A percentile compares a stretch with the other conserved stretches of the same genome.
phyloP scores from a whole-genome alignment of 2,797 vertebrate genomes.

The Avahi laniger region DNA sequence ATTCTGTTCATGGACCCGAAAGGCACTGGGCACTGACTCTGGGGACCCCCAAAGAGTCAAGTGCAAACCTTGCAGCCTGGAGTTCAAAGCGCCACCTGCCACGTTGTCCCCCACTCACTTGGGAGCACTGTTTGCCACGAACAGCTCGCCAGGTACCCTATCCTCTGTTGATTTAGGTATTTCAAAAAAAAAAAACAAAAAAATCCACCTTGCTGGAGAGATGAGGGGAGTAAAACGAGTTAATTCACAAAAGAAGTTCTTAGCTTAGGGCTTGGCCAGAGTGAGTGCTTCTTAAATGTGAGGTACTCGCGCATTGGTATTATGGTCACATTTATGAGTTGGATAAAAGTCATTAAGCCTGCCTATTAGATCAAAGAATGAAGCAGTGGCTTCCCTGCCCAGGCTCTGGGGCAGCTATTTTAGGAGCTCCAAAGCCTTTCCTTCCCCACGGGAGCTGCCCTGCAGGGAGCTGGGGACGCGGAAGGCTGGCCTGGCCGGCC shows the following conservation, averaged over 20 bases:
- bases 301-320: not conserved
- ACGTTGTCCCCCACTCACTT: fast-evolving
- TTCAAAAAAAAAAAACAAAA: not conserved
- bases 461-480: not conserved
- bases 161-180: not conserved
- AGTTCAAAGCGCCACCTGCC: not conserved
- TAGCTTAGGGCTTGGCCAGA: not conserved
- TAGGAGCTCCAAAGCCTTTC: not conserved
- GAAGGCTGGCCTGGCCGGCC: not conserved
- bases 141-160: not conserved
- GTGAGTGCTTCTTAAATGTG: not conserved
- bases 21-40: not conserved
- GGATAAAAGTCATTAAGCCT: not conserved
- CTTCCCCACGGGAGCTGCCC: not conserved
- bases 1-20: not conserved
- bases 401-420: not conserved
- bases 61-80: not conserved
- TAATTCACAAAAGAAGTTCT: not conserved
- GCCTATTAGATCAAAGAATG: not conserved
- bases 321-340: not conserved
- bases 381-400: not conserved
- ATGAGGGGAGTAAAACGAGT: not conserved
- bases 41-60: not conserved
- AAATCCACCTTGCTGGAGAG: not conserved
- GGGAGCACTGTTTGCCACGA: not conserved